Percentiles rank a stretch among this genome's conserved stretches.
Conservation (phyloP, 2,888 invertebrate genomes). For the Pseudococcus viburni region DNA sequence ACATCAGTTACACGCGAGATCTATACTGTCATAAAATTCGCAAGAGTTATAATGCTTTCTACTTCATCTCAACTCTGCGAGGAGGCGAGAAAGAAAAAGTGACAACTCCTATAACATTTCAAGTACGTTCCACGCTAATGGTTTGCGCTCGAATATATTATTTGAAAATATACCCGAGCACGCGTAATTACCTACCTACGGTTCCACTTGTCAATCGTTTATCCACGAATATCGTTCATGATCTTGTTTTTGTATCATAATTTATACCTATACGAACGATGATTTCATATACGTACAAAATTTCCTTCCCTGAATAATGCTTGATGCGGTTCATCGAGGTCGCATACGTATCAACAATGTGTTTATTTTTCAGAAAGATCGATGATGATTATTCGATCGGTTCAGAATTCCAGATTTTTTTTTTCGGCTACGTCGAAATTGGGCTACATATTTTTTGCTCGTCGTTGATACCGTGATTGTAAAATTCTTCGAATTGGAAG, state of each 20-base stretch:
- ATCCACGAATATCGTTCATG: not conserved
- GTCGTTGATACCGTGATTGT: too few species aligned
- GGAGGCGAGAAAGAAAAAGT: not conserved
- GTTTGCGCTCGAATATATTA: not conserved
- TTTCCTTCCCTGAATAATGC: too few species aligned
- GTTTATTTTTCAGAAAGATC: too few species aligned
- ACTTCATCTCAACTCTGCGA: not conserved
- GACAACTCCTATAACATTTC: not conserved
- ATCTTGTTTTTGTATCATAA: not conserved
- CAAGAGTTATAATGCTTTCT: not conserved
- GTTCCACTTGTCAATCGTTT: not conserved
- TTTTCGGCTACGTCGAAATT: too few species aligned
- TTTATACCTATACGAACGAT: not conserved
- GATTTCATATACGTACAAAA: not conserved
- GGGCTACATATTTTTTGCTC: too few species aligned
- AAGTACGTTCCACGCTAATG: not conserved
- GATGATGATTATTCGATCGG: too few species aligned
- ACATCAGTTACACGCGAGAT: not conserved
- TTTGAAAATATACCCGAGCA: conserved; percentile 3
- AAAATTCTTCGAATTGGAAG: too few species aligned
- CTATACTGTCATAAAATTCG: not conserved
- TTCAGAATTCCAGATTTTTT: not conserved
- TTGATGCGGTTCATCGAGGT: too few species aligned
- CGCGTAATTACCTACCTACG: not conserved
- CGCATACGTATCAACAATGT: too few species aligned